A percentile compares a stretch with the other conserved stretches of the same genome.
Evolutionary conservation across 2,797 vertebrate species (phyloP).

Genomic region (Botia almorhae): DNA sequence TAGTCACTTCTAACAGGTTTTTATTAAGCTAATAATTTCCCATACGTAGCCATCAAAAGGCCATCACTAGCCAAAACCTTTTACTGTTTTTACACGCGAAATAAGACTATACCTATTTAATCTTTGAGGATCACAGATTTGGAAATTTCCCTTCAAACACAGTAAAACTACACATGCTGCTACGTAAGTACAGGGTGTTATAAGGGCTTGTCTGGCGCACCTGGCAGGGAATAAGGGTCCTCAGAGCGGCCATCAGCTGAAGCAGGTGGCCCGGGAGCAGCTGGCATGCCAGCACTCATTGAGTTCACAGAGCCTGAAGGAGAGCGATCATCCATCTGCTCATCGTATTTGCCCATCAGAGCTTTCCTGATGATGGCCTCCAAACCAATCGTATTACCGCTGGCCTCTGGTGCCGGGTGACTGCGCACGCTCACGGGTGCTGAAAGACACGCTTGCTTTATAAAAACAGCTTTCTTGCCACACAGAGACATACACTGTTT

Average conservation of each 20-base stretch:
- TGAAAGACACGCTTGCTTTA: conserved; percentile 64
- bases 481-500: not conserved
- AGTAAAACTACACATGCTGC: not conserved
- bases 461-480: conserved; percentile 24
- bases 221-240: conserved; percentile 87
- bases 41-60: too few relatives aligned
- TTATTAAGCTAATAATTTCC: too few relatives aligned
- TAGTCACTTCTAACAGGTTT: too few relatives aligned
- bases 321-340: conserved; percentile 89
- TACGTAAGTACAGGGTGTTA: not conserved
- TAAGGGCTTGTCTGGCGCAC: conserved; percentile 73
- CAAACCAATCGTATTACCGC: conserved; percentile 95
- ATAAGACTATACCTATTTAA: not conserved
- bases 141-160: not conserved
- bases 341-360: conserved; percentile 97
- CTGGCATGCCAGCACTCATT: conserved; percentile 78
- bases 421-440: conserved; percentile 90
- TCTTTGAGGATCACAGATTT: not conserved
- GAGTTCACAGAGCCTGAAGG: conserved; percentile 84
- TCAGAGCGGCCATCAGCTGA: conserved; percentile 85
- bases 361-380: conserved; percentile 99
- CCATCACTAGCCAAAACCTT: not conserved
- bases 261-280: conserved; percentile 79
- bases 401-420: conserved; percentile 88
- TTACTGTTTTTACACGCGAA: not conserved